Evolutionary conservation across 2,797 vertebrate genomes (phyloP), one percentile per base, ranked within the genome.

Genomic region (Triplophysa yarkandensis): DNA sequence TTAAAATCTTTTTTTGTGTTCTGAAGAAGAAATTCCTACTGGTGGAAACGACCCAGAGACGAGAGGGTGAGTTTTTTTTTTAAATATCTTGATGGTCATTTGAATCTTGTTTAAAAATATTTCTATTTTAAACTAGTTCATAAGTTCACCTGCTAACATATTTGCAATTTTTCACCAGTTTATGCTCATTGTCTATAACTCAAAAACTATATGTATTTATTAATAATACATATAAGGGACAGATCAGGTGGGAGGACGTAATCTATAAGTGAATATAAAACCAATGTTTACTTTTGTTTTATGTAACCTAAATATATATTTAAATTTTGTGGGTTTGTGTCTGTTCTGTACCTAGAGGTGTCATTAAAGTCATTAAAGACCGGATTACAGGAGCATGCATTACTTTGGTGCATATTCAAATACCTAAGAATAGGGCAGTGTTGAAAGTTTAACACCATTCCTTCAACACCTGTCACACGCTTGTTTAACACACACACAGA

Each of bases 391-490:
- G 44, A 69, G 83, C 86, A 36, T 1, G 16, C 44, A 7, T 19
- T 54, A 70, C 54, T 52, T 71, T 67, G 55, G 63, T 68, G 48
- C 57, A 68, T n/a, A 76, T 46, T 73, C 64, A 76, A 54, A 87
- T 82, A 83, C 89, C 89, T 86, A 90, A 86, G 86, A 87, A 80
- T 86, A 84, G 85, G 85, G 85, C 85, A 85, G 84, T 82, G 88
- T 87, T 88, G 87, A 86, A 79, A 88, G 87, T 88, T 91, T 90
- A 88, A 79, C 89, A 86, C 89, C 88, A 90, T 91, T 90, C 87
- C 83, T 84, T 75, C 85, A 86, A 87, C 89, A 91, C 89, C 89
- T 91, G 88, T 90, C 76, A 55, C 81, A 81, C 69, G 82, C 76
- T 73, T 64, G 72, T 81, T 77, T 78, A 58, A 70, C 34, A 64